Evolutionary conservation across 2,113 vertebrate genomes (phyloP), one percentile per base, ranked within the genome.

Genomic region (Galemys pyrenaicus): DNA sequence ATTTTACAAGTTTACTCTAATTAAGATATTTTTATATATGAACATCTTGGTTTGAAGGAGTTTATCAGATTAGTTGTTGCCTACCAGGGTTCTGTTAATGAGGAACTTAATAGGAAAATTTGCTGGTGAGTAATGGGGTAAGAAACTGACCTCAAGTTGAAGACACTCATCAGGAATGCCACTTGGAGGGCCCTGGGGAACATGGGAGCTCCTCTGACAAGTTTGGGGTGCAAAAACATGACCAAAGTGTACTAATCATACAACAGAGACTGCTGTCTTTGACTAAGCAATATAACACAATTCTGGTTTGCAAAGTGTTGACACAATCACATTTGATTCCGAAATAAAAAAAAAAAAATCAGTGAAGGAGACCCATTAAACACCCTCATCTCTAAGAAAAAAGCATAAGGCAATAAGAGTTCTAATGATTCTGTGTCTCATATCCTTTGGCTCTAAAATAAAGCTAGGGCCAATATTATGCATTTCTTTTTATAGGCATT

Each of bases 401-500:
- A 91, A 89, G 26, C 9, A 9, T 6, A 49, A 73, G 56, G 32
- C 2, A 13, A 82, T 44, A 79, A 30, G 22, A 70, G 75, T 67
- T 46, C n/a, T 51, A 54, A 67, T 6, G 10, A n/a, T 35, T 92
- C 54, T 7, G 41, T 71, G 41, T 80, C 80, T 87, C 49, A 87
- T n/a, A 46, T 81, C 35, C 51, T 32, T 13, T 44, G 51, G 68
- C 46, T 71, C 41, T 89, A 58, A 82, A 93, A 89, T 56, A 87
- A 71, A 39, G 41, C 19, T 2, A n/a, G 19, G 51, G 28, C 84
- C 37, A 37, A 46, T 81, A 37, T 81, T 67, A 64, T 35, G 16
- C 19, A 64, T 78, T 92, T 82, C 58, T 89, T 94, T 96, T 86
- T 86, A 87, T 67, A 90, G 89, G 49, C 65, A 73, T 80, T 56